Percentiles rank a stretch among this genome's conserved stretches.
phyloP scores from a whole-genome alignment of 2,888 invertebrate species.

The Dolomedes plantarius region DNA sequence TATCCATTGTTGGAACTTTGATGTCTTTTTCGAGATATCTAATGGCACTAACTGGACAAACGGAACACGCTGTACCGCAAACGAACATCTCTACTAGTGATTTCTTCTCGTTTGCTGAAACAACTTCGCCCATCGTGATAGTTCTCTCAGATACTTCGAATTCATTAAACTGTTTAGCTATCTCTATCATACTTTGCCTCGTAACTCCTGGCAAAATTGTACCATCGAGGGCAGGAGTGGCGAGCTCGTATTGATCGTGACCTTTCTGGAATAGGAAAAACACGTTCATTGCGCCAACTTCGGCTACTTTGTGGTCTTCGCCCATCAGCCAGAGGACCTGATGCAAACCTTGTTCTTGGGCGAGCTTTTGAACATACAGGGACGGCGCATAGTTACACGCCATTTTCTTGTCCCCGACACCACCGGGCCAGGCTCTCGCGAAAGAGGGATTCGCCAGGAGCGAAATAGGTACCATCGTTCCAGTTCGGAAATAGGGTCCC shows the following conservation, averaged over 20 bases:
- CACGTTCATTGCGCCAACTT: conserved; percentile 99
- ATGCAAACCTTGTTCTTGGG: conserved; percentile 89
- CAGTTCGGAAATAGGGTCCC: conserved; percentile 90
- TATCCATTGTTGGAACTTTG: conserved; percentile 80
- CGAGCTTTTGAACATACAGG: conserved; percentile 80
- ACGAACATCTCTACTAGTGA: conserved; percentile 95
- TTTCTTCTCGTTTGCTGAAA: conserved; percentile 87
- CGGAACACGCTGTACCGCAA: conserved; percentile 96
- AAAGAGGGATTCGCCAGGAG: conserved; percentile 94
- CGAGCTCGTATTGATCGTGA: conserved; percentile 91
- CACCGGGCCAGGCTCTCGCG: conserved; percentile 87
- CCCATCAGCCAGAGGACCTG: conserved; percentile 98
- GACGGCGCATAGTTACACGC: conserved; percentile 85
- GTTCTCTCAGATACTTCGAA: conserved; percentile 86
- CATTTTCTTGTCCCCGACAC: conserved; percentile 95
- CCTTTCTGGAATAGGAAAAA: conserved; percentile 91
- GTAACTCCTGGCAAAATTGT: conserved; percentile 97
- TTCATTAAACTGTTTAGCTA: conserved; percentile 83
- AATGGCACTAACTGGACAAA: conserved; percentile 92
- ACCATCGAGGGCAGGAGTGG: conserved; percentile 94
- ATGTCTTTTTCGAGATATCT: conserved; percentile 82
- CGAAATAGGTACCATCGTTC: conserved; percentile 84
- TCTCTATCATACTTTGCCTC: conserved; percentile 88
- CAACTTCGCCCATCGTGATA: conserved; percentile 89
- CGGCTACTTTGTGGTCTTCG: conserved; percentile 93